Percentiles rank a stretch among this genome's conserved stretches.
These are phyloP conservation scores for Lerista edwardsae DNA, from an alignment of 2,797 vertebrate genomes.

Conservation along the genomic window DNA sequence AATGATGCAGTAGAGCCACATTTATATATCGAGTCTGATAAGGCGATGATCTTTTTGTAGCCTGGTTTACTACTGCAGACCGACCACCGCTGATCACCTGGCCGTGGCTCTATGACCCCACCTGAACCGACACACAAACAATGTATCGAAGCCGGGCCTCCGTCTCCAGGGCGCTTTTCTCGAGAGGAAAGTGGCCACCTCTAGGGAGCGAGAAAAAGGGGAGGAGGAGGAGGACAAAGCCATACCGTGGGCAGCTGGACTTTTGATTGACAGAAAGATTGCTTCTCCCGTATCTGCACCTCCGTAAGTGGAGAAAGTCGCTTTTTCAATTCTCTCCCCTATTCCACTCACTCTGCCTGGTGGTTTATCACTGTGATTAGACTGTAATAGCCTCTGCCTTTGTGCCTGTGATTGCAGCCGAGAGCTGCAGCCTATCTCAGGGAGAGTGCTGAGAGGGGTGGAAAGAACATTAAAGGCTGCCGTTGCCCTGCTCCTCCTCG, in stretches of 20 bases:
- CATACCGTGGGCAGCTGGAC: accelerated
- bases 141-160: too few relatives aligned
- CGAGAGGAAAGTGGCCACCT: not conserved
- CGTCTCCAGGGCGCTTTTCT: too few relatives aligned
- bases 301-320: accelerated
- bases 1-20: too few relatives aligned
- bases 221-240: not conserved
- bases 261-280: not conserved
- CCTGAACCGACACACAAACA: not conserved
- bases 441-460: not conserved
- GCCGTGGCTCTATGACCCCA: not conserved
- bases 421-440: not conserved
- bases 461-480: not conserved
- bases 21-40: too few relatives aligned
- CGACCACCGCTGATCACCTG: not conserved
- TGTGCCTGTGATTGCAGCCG: not conserved
- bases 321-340: not conserved
- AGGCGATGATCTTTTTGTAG: too few relatives aligned
- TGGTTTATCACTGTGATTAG: not conserved
- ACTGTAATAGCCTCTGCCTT: not conserved
- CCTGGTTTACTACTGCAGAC: not conserved
- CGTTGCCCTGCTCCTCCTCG: not conserved
- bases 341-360: accelerated
- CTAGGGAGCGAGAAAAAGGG: not conserved
- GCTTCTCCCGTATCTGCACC: accelerated